phyloP scores from a whole-genome alignment of 2,888 invertebrate species.

The Rhagium mordax region DNA sequence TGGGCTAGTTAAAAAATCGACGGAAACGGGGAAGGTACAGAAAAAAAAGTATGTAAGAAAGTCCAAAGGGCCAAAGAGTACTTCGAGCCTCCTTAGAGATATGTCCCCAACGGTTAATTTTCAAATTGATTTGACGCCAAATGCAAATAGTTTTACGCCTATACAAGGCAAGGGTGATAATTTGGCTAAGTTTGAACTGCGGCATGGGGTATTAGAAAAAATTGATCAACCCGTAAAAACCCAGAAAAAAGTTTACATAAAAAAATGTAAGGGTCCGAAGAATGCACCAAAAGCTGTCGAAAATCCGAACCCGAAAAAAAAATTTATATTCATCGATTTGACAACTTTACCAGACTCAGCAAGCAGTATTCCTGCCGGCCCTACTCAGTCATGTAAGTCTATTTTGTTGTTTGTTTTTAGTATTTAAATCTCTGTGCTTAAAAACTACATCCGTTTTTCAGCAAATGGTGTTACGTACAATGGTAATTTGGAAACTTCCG shows the following conservation, averaged over 20 bases:
- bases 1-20: not conserved
- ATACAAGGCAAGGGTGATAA: too few relatives aligned
- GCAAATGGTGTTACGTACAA: not conserved
- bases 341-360: not conserved
- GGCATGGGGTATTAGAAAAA: not conserved
- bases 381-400: not conserved
- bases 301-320: not conserved
- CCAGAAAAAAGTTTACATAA: not conserved
- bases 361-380: not conserved
- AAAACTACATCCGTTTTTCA: too few relatives aligned
- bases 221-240: not conserved
- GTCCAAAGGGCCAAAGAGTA: not conserved
- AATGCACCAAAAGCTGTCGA: not conserved
- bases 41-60: not conserved
- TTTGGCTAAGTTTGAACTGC: not conserved
- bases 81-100: not conserved
- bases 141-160: too few relatives aligned
- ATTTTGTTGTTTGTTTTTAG: not conserved
- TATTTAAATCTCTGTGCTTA: not conserved
- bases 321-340: not conserved
- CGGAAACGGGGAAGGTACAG: not conserved
- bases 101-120: not conserved
- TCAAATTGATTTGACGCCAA: not conserved
- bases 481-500: not conserved
- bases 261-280: not conserved